Conservation (phyloP, 2,113 vertebrate genomes). For the Podarcis raffonei region DNA sequence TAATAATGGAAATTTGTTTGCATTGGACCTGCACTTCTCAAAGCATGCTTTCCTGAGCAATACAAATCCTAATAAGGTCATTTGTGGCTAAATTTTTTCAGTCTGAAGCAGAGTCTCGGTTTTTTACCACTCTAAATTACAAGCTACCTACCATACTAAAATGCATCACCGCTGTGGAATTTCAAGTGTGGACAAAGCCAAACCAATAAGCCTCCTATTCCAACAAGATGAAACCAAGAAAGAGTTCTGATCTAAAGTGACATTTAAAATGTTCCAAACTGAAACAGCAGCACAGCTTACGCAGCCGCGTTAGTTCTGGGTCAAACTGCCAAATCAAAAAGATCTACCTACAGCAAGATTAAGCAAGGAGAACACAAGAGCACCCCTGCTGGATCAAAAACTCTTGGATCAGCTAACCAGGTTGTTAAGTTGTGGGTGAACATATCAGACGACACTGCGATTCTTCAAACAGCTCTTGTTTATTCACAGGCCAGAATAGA, state of each 20-base stretch:
- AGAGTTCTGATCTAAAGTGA: not conserved
- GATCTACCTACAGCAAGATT: not conserved
- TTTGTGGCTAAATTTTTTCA: conserved; percentile 45
- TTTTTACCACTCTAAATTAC: conserved; percentile 55
- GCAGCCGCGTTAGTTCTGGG: not conserved
- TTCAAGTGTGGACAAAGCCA: conserved; percentile 41
- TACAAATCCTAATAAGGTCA: conserved; percentile 59
- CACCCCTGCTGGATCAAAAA: not conserved
- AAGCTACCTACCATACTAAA: conserved; percentile 40
- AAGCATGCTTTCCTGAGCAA: not conserved
- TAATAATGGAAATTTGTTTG: conserved; percentile 53
- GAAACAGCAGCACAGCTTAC: not conserved
- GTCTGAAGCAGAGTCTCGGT: conserved; percentile 22
- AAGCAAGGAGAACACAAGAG: not conserved
- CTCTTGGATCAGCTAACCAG: not conserved
- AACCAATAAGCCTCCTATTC: not conserved
- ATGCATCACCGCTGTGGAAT: conserved; percentile 42
- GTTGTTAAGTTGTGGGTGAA: no score
- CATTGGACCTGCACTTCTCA: conserved; percentile 21
- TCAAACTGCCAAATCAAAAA: not conserved
- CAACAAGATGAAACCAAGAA: not conserved
- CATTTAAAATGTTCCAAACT: not conserved
- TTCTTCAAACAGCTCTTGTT: no score
- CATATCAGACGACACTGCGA: no score
- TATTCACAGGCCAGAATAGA: no score